Conservation (phyloP, 1,140 invertebrate genomes). For the Brachionus manjavacas region DNA sequence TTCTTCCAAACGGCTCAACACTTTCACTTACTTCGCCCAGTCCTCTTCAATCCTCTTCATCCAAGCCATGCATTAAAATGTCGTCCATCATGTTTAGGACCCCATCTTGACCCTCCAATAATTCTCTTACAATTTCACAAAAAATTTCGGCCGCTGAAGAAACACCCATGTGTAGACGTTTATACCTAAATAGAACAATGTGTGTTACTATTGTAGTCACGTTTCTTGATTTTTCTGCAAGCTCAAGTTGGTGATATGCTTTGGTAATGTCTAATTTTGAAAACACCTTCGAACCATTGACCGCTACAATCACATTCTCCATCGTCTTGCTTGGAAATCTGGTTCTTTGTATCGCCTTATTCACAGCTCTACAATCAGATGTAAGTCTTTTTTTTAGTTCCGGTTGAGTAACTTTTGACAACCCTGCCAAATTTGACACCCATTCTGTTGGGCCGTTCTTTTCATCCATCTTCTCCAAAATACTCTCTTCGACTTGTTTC, state of each 20-base stretch:
- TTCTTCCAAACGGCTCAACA: background rate
- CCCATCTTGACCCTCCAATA: background rate
- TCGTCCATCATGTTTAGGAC: background rate
- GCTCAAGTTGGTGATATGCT: background rate
- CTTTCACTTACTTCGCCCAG: background rate
- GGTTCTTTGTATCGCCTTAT: conserved; percentile 46
- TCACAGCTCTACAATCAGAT: conserved; percentile 43
- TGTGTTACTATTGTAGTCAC: background rate
- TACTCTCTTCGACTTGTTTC: background rate
- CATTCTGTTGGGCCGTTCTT: background rate
- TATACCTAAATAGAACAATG: background rate
- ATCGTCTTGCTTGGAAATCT: conserved; percentile 47
- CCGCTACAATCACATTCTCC: conserved; percentile 47
- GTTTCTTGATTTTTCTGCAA: conserved; percentile 45
- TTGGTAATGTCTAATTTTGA: conserved; percentile 43
- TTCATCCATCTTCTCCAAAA: background rate
- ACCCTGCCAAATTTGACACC: background rate
- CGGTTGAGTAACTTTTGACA: background rate
- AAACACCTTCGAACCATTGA: conserved; percentile 46
- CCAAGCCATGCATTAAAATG: background rate
- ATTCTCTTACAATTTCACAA: background rate
- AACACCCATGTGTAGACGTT: background rate
- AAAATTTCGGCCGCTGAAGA: conserved; percentile 12
- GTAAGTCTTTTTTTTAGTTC: background rate
- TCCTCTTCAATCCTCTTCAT: background rate